Base-by-base conservation (phyloP, 2,888 invertebrate species). In the Formica aserva region DNA sequence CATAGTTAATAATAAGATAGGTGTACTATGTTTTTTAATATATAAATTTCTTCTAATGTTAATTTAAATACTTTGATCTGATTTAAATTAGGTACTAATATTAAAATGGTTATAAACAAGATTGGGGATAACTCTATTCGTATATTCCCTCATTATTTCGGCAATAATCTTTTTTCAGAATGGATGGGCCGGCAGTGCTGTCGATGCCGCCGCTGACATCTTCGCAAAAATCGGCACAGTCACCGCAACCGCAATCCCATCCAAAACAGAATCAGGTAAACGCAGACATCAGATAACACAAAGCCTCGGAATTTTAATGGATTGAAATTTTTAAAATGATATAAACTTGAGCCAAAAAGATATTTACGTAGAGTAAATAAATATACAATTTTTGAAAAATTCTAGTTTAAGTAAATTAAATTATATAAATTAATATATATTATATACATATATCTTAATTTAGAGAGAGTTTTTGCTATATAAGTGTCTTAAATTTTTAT, bases 241-340 rank as follows among this genome's bases (percentile, higher is more conserved):
- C 93, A 63, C 89, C 93, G 52, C 93, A 92, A 85, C 92, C 93
- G 83, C 96, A 96, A 91, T 93, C 95, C 72, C 95, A 94, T 88
- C 94, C 95, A 52, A 96, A 96, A 94, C 96, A 96, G 15, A 96
- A 96, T 92, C 96, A 96, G 95, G 96, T 96, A 52, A 94, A 83
- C 78, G 84, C 52, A 32, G 55, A 35, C 41, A 32, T 60, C 32
- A 11, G 32, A 60, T 9, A 52, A 60, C 11, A 13, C 13, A 63
- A 45, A 57, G 5, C 29, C 63, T 63, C 22, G 41, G 41, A 67
- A 77, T 77, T 22, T 22, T 67, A 67, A 57, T n/a, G n/a, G 4
- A 76, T 15, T 67, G 9, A 41, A 63, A 22, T 77, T 18, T 13
- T 29, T 0, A 0, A 29, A 41, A 67, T 65, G 0, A 26, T 48